Percentiles rank a stretch among this genome's conserved stretches.
Evolutionary conservation across 2,888 invertebrate genomes (phyloP).

Genomic region (Candidula unifasciata): DNA sequence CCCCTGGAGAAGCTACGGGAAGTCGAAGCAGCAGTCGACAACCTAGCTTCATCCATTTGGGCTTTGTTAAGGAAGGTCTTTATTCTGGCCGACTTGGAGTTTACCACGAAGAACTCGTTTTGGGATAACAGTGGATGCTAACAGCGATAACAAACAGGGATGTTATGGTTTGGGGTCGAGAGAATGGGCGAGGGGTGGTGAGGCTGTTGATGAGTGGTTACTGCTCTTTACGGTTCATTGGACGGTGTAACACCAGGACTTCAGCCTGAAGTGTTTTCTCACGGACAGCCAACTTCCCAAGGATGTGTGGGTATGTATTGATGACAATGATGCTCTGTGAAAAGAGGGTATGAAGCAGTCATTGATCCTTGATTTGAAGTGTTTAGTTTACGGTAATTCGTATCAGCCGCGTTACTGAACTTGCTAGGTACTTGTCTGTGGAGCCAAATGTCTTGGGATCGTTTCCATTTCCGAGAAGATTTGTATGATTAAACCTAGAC

Average conservation of each 20-base stretch:
- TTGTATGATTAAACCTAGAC: too few species aligned
- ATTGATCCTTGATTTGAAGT: too few species aligned
- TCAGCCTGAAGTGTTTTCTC: background rate
- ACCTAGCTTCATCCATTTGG: background rate
- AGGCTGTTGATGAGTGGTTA: background rate
- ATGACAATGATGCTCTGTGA: too few species aligned
- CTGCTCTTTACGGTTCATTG: constrained; percentile 24
- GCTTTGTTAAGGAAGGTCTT: background rate
- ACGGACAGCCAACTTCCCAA: background rate
- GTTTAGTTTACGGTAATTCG: too few species aligned
- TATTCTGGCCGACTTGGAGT: background rate
- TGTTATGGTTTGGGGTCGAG: background rate
- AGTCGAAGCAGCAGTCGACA: background rate
- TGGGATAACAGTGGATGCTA: background rate
- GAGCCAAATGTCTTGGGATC: too few species aligned
- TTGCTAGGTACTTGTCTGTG: too few species aligned
- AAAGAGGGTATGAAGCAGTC: too few species aligned
- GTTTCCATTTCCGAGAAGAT: too few species aligned
- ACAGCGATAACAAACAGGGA: constrained; percentile 14
- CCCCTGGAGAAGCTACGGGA: constrained; percentile 20
- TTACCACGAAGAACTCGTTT: constrained; percentile 6
- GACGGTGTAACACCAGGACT: background rate
- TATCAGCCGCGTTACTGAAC: too few species aligned
- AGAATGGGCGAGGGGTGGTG: background rate
- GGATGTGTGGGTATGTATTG: too few species aligned